Evolutionary conservation across 2,797 vertebrate species (phyloP), one percentile per base, ranked within the genome.

Genomic region (Hoplostethus atlanticus): DNA sequence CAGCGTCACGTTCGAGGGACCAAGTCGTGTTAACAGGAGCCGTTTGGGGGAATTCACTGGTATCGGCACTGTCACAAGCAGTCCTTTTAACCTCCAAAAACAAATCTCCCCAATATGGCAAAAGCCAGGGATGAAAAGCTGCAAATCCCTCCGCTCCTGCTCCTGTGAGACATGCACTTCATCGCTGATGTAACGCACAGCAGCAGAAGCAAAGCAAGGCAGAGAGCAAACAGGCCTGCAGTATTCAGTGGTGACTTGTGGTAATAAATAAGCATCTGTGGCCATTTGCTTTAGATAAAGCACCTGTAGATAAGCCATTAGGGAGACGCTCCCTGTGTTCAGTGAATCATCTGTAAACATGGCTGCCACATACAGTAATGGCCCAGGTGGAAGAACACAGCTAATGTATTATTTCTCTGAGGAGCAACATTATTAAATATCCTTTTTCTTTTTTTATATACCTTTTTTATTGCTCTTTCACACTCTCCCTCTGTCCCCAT

Each of bases 301-400:
- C 76, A 74, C 71, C 75, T 76, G 72, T 64, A 83, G 84, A 76
- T 86, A 73, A 61, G 70, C 63, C n/a, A 6, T 62, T 68, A 67
- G 76, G 53, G 76, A 55, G 64, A 56, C 52, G n/a, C 28, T 72
- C 55, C 76, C 77, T 5, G 60, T 6, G 58, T 69, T 78, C 38
- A 0, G 73, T 61, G 66, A 84, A 68, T 87, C 76, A 59, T 76
- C 55, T 60, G 67, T 8, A 75, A 70, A 61, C 63, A 46, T 3
- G 31, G 65, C 62, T 36, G 48, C 44, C 46, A n/a, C 31, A 72
- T 64, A 28, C 28, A 28, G 28, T 28, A 61, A 71, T 54, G 48
- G 58, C 63, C 60, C 17, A 12, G 60, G 57, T 21, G 68, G 63
- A 60, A 69, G 48, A 64, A 5, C 48, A 17, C 38, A 21, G 50